phyloP scores from a whole-genome alignment of 2,113 vertebrate species.

The Tiliqua scincoides region DNA sequence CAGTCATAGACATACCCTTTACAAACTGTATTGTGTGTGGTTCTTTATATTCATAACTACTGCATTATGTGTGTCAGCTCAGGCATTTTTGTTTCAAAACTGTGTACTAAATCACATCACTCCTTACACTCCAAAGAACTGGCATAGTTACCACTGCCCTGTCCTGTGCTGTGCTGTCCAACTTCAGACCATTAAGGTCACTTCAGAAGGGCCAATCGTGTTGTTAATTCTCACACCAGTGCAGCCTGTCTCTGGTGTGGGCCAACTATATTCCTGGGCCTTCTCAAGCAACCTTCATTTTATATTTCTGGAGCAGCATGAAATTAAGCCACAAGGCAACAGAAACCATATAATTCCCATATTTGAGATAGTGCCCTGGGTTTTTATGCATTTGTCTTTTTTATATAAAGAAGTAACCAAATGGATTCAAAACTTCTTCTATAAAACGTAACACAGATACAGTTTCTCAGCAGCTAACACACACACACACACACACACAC shows the following conservation, averaged over 20 bases:
- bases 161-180: neutral
- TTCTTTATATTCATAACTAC: neutral
- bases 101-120: neutral
- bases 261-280: too few relatives aligned
- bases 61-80: too few relatives aligned
- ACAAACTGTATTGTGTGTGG: neutral
- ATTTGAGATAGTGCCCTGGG: neutral
- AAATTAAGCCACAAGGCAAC: too few relatives aligned
- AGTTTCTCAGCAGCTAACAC: too few relatives aligned
- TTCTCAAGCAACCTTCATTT: too few relatives aligned
- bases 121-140: neutral
- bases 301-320: neutral
- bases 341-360: neutral
- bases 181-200: neutral
- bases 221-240: too few relatives aligned
- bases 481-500: neutral
- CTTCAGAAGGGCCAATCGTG: neutral
- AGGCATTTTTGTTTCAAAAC: neutral
- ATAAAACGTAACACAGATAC: too few relatives aligned
- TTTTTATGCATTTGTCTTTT: neutral
- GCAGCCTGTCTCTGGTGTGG: too few relatives aligned
- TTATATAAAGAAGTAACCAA: neutral
- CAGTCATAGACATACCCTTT: too few relatives aligned
- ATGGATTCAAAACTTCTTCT: neutral
- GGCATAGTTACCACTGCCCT: neutral